Conservation (phyloP, 2,113 vertebrate genomes). For the Uria aalge region DNA sequence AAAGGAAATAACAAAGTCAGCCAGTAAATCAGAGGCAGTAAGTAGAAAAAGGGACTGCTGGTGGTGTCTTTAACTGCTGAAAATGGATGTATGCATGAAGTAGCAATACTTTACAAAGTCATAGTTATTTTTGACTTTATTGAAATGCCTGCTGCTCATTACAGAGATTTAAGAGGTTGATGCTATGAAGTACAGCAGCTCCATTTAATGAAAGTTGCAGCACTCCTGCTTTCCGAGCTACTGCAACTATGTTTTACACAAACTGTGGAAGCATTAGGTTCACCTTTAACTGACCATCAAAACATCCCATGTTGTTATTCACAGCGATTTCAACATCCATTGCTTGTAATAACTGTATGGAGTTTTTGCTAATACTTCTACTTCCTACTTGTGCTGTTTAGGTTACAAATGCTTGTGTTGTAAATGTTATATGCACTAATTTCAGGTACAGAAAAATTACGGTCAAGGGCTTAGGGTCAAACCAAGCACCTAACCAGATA, state of each 20-base stretch:
- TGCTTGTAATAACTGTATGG: background rate
- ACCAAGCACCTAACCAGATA: background rate
- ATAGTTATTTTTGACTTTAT: constrained; percentile 17
- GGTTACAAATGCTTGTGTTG: background rate
- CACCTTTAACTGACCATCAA: background rate
- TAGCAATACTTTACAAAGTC: background rate
- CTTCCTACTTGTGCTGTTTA: background rate
- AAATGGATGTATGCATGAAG: background rate
- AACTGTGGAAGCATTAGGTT: background rate
- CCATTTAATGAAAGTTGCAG: background rate
- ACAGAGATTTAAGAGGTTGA: constrained; percentile 43
- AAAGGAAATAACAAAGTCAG: constrained; percentile 47
- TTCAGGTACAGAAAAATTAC: background rate
- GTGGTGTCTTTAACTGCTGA: constrained; percentile 9
- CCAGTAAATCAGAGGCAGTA: constrained; percentile 37
- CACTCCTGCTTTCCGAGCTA: background rate
- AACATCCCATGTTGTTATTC: background rate
- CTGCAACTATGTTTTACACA: background rate
- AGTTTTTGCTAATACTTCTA: background rate
- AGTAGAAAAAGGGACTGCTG: constrained; percentile 8
- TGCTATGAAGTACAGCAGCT: background rate
- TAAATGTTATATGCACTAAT: background rate
- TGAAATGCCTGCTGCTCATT: constrained; percentile 25
- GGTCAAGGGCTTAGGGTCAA: background rate
- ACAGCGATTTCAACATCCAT: background rate